A percentile compares a stretch with the other conserved stretches of the same genome.
These are phyloP conservation scores for Drosophila tristis DNA, from an alignment of 1,140 invertebrate genomes.

Conservation along the genomic window DNA sequence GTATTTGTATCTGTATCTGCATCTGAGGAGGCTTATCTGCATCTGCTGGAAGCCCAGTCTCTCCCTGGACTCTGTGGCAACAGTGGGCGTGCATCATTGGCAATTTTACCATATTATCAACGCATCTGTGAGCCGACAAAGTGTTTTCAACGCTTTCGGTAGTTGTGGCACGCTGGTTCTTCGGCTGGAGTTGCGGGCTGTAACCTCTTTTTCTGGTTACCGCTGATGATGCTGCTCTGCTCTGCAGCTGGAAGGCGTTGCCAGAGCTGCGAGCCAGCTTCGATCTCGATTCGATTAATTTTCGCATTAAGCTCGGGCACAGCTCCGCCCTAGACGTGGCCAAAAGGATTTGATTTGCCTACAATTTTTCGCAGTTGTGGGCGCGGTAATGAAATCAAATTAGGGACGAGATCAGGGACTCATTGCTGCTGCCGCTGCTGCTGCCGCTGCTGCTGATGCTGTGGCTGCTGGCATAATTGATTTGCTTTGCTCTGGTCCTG, in stretches of 20 bases:
- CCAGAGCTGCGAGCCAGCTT: conserved; percentile 35
- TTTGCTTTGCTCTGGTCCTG: conserved; percentile 45
- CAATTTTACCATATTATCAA: conserved; percentile 82
- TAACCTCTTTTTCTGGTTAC: conserved; percentile 10
- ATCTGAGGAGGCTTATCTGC: conserved; percentile 19
- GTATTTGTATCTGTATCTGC: conserved; percentile 37
- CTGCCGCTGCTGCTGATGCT: background rate
- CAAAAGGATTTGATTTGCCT: conserved; percentile 29
- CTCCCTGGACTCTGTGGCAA: conserved; percentile 37
- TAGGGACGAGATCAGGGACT: conserved; percentile 67
- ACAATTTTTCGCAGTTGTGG: conserved; percentile 65
- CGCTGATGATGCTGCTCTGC: background rate
- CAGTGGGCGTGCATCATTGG: conserved; percentile 80
- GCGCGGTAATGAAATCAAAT: conserved; percentile 84
- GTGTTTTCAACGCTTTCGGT: conserved; percentile 82
- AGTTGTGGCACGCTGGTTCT: conserved; percentile 56
- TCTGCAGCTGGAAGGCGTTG: conserved; percentile 51
- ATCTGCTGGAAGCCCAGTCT: conserved; percentile 5
- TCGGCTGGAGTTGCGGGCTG: conserved; percentile 16
- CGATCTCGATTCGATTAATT: conserved; percentile 84
- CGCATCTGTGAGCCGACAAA: conserved; percentile 82
- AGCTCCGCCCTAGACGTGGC: conserved; percentile 62
- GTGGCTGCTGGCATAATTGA: conserved; percentile 60
- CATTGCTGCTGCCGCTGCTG: conserved; percentile 12
- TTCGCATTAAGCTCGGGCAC: conserved; percentile 79